Base-by-base conservation (phyloP, 2,888 invertebrate genomes). In the Nymphalis polychloros region DNA sequence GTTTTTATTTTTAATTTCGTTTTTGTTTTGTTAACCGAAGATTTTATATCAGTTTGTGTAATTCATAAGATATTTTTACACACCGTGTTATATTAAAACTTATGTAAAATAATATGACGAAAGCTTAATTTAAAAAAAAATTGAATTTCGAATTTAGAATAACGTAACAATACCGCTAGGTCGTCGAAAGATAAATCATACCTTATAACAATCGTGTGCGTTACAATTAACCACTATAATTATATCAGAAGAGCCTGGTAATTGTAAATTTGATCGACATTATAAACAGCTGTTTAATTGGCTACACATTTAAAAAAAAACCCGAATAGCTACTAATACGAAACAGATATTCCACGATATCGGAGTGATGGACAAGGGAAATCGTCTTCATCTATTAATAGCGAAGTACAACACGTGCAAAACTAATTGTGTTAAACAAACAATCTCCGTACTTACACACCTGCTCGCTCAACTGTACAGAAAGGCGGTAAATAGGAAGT, bases 341-440 rank as follows among this genome's bases (percentile, higher is more conserved):
- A 84, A 84, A 77, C 88, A 87, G 89, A 88, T 86, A 78, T 83
- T 81, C 80, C 79, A 77, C 81, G 86, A 84, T 84, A 82, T 76
- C 75, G 76, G 73, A 70, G 84, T 91, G 91, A 91, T 87, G 84
- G 91, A 91, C 90, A 89, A 85, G 81, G 85, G 83, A 85, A 84
- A 78, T 81, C 82, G 83, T 79, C 79, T 74, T 76, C 75, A 76
- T 79, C 88, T 90, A 90, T 84, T 82, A 85, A 84, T 89, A 90
- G 90, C 72, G 74, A 52, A 64, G 53, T 59, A 63, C 63, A 63
- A 62, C 88, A 85, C 88, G 89, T 88, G 90, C 89, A 83, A 88
- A 89, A 87, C 85, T 88, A 89, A 89, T 88, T 88, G 88, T 90
- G 89, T 89, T 90, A 89, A 84, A 86, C 88, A 89, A 91, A 90